Conservation (phyloP, 2,797 vertebrate species). For the Somateria mollissima region DNA sequence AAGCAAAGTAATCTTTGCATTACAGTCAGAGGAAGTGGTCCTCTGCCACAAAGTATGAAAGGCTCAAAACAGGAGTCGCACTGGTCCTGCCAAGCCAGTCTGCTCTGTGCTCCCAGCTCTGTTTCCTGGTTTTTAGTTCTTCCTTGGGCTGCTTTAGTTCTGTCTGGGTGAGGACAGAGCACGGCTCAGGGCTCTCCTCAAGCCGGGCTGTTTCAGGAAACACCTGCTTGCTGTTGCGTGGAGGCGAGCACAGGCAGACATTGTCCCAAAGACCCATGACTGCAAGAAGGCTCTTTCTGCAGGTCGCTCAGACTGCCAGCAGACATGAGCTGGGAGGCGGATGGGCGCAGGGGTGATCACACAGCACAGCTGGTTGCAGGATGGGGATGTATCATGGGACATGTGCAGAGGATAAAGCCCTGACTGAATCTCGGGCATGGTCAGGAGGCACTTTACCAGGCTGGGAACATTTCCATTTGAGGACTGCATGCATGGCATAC, state of each 20-base stretch:
- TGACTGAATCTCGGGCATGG: background rate
- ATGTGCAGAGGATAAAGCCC: background rate
- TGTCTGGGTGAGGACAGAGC: background rate
- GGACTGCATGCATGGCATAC: accelerated
- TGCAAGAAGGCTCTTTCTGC: background rate
- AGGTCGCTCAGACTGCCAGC: background rate
- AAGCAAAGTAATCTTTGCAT: background rate
- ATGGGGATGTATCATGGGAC: background rate
- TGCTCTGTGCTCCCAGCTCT: background rate
- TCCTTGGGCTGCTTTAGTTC: background rate
- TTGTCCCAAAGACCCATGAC: background rate
- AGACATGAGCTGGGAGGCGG: background rate
- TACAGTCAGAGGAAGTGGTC: background rate
- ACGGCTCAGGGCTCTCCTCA: accelerated
- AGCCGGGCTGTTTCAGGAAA: background rate
- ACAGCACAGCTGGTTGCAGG: background rate
- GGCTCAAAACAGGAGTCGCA: background rate
- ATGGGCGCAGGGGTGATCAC: background rate
- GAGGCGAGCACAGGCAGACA: background rate
- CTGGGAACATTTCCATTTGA: too few species aligned
- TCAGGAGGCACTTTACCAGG: background rate
- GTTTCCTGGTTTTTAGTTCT: background rate
- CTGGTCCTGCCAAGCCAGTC: background rate
- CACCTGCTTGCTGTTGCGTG: accelerated
- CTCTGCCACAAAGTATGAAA: background rate